Base-by-base conservation (phyloP, 2,113 vertebrate genomes). In the Nymphicus hollandicus region DNA sequence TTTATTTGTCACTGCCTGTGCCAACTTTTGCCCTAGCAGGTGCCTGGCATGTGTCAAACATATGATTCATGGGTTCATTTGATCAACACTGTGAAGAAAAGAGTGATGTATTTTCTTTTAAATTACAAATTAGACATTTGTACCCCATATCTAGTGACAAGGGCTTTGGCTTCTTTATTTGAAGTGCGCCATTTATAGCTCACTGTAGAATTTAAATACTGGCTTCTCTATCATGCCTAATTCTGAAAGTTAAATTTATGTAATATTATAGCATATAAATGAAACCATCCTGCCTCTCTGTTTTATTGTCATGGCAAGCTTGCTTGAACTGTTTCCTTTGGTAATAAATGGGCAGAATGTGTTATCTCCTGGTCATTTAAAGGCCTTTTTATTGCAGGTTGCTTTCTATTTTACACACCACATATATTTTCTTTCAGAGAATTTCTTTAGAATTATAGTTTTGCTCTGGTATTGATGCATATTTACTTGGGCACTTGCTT, bases 11-110 rank as follows among this genome's bases (percentile, higher is more conserved):
- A 88, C 81, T 33, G 71, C 87, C 95, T 73, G 35, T 95, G 91
- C 96, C 96, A 96, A 55, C 93, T 97, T 88, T 92, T 91, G 93
- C 64, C 93, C 94, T 96, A 96, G 92, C 97, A 97, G 92, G 89
- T 97, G 86, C 91, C 95, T 97, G 98, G 93, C 98, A 90, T 88
- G 87, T 97, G 97, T 98, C 98, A 98, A 85, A 96, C 81, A 33
- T 95, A 95, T 95, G 97, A 98, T 98, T 98, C 98, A 98, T 98
- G 93, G 88, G 94, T 97, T 98, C 95, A 94, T 98, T 98, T 98
- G 98, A 98, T 98, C 97, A 98, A 90, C 85, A 88, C 86, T 92
- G 77, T 96, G 78, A 96, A 97, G 95, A 87, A 98, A 97, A 97
- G 83, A 91, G 96, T 96, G 95, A 97, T 97, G 89, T 91, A 84